Conservation (phyloP, 2,113 vertebrate genomes). For the Chaetops frenatus region DNA sequence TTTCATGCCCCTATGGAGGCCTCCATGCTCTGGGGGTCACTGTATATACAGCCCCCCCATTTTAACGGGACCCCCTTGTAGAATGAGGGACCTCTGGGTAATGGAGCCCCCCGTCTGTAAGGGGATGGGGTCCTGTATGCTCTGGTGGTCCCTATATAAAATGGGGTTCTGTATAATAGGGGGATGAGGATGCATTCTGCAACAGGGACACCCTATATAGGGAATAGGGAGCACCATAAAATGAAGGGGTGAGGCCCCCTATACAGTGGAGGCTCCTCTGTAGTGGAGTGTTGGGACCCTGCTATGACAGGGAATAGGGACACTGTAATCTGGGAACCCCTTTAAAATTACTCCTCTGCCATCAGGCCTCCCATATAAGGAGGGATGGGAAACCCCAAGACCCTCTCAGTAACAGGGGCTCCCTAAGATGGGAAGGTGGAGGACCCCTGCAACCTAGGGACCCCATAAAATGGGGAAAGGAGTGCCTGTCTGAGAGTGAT, state of each 20-base stretch:
- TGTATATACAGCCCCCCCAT: background rate
- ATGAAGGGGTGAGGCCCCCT: too few species aligned
- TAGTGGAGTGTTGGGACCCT: fast-evolving
- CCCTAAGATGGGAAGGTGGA: background rate
- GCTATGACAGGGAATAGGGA: background rate
- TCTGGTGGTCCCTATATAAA: background rate
- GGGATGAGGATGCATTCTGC: background rate
- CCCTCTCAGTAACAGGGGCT: background rate
- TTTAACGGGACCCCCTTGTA: fast-evolving
- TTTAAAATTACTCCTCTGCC: background rate
- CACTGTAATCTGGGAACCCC: background rate
- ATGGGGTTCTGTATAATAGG: fast-evolving
- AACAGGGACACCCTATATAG: fast-evolving
- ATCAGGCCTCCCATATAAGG: fast-evolving
- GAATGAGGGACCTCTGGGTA: background rate
- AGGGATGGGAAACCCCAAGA: background rate
- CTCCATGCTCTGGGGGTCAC: background rate
- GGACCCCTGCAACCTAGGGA: background rate
- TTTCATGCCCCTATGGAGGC: fast-evolving
- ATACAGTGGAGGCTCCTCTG: fast-evolving
- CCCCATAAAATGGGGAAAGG: background rate
- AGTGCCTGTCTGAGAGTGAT: background rate
- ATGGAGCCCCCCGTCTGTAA: background rate
- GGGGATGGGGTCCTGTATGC: background rate
- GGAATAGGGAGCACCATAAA: background rate